Percentiles rank a stretch among this genome's conserved stretches.
These are phyloP conservation scores for Sanderia malayensis DNA, from an alignment of 30 jellyfish, hydroid and myxozoan species.

Conservation along the genomic window DNA sequence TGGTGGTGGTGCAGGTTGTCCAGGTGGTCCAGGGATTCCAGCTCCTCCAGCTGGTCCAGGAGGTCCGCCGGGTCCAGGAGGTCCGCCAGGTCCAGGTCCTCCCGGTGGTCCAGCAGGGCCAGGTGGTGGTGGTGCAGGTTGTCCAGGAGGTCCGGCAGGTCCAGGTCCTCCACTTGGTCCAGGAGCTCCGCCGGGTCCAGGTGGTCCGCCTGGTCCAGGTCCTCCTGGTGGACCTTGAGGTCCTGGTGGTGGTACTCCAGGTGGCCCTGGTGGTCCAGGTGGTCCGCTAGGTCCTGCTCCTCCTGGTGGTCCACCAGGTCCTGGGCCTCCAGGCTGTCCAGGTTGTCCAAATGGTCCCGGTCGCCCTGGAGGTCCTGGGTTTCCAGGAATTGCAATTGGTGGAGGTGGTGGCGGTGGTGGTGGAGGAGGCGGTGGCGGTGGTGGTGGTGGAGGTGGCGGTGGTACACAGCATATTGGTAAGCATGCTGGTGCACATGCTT, in stretches of 20 bases:
- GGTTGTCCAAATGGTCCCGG: constrained; percentile 58
- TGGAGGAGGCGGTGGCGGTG: constrained; percentile 97
- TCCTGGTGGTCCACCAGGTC: constrained; percentile 73
- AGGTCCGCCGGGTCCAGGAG: constrained; percentile 88
- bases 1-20: constrained; percentile 77
- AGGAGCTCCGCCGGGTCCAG: constrained; percentile 74
- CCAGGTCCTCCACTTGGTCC: constrained; percentile 67
- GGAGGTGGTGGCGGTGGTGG: constrained; percentile 89
- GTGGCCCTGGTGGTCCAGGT: constrained; percentile 83
- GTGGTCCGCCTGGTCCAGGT: constrained; percentile 74
- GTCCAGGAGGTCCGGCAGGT: constrained; percentile 84
- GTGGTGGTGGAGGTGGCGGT: constrained; percentile 92
- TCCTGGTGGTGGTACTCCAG: constrained; percentile 79
- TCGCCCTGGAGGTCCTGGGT: constrained; percentile 43
- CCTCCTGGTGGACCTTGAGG: constrained; percentile 78
- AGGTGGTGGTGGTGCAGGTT: constrained; percentile 78
- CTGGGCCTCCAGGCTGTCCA: constrained; percentile 70
- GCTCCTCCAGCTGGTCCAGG: constrained; percentile 92
- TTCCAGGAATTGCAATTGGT: constrained; percentile 74
- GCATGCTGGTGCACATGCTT: constrained; percentile 95
- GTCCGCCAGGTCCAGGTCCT: constrained; percentile 90
- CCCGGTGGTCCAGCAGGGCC: constrained; percentile 80
- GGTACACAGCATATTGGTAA: constrained; percentile 89
- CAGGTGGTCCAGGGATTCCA: constrained; percentile 98
- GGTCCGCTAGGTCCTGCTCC: constrained; percentile 71